phyloP scores from a whole-genome alignment of 92 coral and sea anemone species.

The Palythoa grandis region DNA sequence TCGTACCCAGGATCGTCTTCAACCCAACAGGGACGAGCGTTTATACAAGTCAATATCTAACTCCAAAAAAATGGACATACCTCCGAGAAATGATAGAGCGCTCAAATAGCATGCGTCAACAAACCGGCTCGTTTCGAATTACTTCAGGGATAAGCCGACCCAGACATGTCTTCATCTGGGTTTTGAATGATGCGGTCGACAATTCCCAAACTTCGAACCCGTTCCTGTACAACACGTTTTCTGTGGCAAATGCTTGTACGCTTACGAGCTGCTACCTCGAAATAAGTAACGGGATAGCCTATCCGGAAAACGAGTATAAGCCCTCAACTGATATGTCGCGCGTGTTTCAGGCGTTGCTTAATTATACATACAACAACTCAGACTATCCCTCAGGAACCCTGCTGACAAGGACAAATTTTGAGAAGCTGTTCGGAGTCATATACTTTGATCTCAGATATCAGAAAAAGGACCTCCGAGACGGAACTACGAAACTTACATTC shows the following conservation, averaged over 20 bases:
- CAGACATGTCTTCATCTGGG: neutral
- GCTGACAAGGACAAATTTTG: neutral
- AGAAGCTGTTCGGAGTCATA: neutral
- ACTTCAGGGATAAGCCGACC: neutral
- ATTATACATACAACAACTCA: too few relatives aligned
- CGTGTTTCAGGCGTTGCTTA: too few relatives aligned
- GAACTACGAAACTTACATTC: too few relatives aligned
- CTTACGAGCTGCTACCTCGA: too few relatives aligned
- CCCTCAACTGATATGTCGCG: neutral
- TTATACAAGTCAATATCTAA: neutral
- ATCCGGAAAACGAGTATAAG: neutral
- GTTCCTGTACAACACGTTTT: neutral
- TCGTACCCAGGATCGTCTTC: neutral
- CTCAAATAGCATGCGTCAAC: neutral
- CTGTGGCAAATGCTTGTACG: neutral
- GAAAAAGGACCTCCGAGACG: too few relatives aligned
- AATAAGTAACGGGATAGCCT: neutral
- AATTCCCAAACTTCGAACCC: neutral
- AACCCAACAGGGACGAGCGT: neutral
- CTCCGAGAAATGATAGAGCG: slow-evolving; percentile 5
- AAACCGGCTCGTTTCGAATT: neutral
- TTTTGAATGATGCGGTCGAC: neutral
- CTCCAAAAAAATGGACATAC: neutral
- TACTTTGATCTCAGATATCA: neutral
- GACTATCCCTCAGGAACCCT: too few relatives aligned